phyloP scores from a whole-genome alignment of 2,888 invertebrate genomes.

The Diachrysia chrysitis region DNA sequence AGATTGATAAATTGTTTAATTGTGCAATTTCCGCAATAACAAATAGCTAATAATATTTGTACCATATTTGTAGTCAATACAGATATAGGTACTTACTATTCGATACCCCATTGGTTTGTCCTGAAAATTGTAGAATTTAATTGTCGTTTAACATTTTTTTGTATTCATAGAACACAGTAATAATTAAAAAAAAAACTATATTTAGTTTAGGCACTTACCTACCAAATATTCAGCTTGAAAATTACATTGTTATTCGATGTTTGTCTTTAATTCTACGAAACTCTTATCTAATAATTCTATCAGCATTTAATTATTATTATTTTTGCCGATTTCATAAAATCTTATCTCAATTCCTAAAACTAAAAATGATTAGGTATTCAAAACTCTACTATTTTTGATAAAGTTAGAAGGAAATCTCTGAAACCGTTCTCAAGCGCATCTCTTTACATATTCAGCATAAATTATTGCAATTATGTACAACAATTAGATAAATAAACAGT shows the following conservation, averaged over 20 bases:
- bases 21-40: conserved; percentile 1
- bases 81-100: neutral
- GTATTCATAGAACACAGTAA: no score
- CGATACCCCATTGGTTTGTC: neutral
- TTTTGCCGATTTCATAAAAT: neutral
- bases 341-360: neutral
- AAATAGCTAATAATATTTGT: neutral
- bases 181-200: no score
- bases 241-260: no score
- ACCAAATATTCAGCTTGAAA: no score
- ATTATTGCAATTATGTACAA: conserved; percentile 35
- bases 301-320: no score
- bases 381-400: neutral
- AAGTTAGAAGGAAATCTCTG: conserved; percentile 13
- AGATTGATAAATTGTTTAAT: neutral
- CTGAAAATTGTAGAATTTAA: neutral
- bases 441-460: conserved; percentile 41
- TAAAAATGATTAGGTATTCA: neutral
- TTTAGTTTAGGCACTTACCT: no score
- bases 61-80: neutral
- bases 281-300: no score
- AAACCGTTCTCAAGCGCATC: conserved; percentile 37
- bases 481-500: conserved; percentile 40
- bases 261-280: neutral
- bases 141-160: neutral